Percentiles rank a stretch among this genome's conserved stretches.
These are phyloP conservation scores for Campaea margaritaria DNA, from an alignment of 2,888 invertebrate species.

Conservation along the genomic window DNA sequence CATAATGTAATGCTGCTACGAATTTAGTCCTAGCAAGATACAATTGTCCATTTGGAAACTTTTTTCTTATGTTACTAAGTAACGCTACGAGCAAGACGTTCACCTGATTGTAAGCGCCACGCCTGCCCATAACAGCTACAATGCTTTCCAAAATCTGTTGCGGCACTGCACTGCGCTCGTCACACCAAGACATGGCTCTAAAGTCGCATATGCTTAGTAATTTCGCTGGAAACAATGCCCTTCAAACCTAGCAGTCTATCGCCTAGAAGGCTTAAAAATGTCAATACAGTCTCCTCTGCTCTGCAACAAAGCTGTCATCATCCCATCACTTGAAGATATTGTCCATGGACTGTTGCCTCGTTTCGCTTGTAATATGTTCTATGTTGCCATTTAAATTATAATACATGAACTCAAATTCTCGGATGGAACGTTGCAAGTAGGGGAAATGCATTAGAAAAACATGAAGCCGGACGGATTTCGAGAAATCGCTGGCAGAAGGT, in stretches of 20 bases:
- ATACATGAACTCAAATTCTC: slow-evolving; percentile 7
- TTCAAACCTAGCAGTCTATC: too few species aligned
- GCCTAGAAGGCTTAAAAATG: neutral
- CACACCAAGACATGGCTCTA: too few species aligned
- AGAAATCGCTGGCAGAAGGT: slow-evolving; percentile 4
- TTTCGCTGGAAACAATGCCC: too few species aligned
- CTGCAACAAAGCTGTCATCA: neutral
- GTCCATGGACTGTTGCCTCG: neutral
- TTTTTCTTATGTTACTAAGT: too few species aligned
- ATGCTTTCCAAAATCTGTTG: too few species aligned
- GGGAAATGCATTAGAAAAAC: slow-evolving; percentile 14
- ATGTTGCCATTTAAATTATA: slow-evolving; percentile 1
- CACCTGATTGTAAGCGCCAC: too few species aligned
- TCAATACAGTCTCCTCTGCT: neutral
- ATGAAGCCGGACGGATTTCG: slow-evolving; percentile 11
- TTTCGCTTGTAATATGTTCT: too few species aligned
- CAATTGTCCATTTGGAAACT: too few species aligned
- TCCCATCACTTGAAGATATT: neutral
- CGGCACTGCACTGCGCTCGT: too few species aligned
- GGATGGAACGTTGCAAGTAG: slow-evolving; percentile 5
- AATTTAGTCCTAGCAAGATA: slow-evolving; percentile 3
- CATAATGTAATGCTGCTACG: slow-evolving; percentile 3
- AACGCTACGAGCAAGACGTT: too few species aligned
- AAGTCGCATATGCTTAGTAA: too few species aligned
- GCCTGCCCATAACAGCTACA: too few species aligned